These are phyloP conservation scores for Cistogaster globosa DNA, from an alignment of 2,888 invertebrate species.

Conservation along the genomic window DNA sequence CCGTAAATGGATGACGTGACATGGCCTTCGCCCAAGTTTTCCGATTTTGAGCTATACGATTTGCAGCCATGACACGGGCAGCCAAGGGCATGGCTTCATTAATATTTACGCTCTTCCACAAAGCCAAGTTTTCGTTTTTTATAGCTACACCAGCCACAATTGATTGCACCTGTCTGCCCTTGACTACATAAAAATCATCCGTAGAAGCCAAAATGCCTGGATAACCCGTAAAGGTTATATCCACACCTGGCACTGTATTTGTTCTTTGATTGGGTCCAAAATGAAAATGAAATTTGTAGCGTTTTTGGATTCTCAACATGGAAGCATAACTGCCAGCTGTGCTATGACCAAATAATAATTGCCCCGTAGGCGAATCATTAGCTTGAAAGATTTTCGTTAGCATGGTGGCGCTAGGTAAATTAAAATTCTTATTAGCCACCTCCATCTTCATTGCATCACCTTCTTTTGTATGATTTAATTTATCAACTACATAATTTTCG, in stretches of 20 bases:
- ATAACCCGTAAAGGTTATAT: conserved; percentile 91
- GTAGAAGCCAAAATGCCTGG: conserved; percentile 92
- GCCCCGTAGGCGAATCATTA: conserved; percentile 77
- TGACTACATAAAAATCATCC: conserved; percentile 91
- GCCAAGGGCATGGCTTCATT: conserved; percentile 85
- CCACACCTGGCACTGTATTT: conserved; percentile 86
- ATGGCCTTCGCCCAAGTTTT: conserved; percentile 89
- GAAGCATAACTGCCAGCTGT: conserved; percentile 91
- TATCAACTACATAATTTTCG: conserved; percentile 79
- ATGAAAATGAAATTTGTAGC: conserved; percentile 91
- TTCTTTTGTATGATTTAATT: conserved; percentile 2
- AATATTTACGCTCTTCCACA: conserved; percentile 88
- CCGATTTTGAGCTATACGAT: conserved; percentile 89
- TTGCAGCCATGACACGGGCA: conserved; percentile 91
- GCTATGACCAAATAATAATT: conserved; percentile 90
- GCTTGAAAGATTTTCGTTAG: conserved; percentile 78
- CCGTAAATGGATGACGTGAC: conserved; percentile 89
- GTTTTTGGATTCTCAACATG: conserved; percentile 93
- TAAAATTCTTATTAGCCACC: conserved; percentile 84
- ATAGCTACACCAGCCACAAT: conserved; percentile 91
- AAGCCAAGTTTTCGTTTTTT: conserved; percentile 88
- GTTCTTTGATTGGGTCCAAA: conserved; percentile 84
- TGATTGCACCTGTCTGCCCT: conserved; percentile 85
- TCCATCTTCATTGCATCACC: conserved; percentile 25
- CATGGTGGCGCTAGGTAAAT: conserved; percentile 84